Evolutionary conservation across 2,888 invertebrate genomes (phyloP), one percentile per base, ranked within the genome.

Genomic region (Sarcophaga caerulescens): DNA sequence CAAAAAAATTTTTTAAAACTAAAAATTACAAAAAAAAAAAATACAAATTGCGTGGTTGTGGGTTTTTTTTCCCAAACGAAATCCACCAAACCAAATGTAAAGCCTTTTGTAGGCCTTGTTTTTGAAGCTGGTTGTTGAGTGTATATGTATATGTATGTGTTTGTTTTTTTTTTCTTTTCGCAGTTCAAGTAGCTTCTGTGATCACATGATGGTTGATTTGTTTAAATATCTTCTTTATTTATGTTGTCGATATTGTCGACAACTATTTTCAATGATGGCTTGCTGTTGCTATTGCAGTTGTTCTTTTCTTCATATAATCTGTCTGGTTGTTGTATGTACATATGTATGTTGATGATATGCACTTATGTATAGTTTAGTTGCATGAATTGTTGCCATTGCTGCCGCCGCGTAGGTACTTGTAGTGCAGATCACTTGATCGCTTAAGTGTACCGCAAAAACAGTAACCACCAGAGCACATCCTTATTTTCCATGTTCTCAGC

Each of bases 161-260:
- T n/a, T n/a, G n/a, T n/a, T n/a, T n/a, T n/a, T n/a, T n/a, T n/a
- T n/a, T n/a, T n/a, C n/a, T n/a, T 11, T n/a, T 45, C 69, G 19
- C 12, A 69, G 23, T 70, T 81, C 78, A 84, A 86, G 78, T 84
- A 86, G 86, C 86, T 81, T 81, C 81, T 86, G 84, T 86, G 86
- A 81, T 84, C 86, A 69, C 69, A 78, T 70, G 86, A 78, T 70
- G 86, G 57, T 71, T 84, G 86, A 86, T 84, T 81, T 86, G 81
- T 81, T 84, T 84, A 86, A 35, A 86, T 86, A 86, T 81, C 86
- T 86, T 86, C 86, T 84, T 86, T 86, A 84, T 86, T 86, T 86
- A 84, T 86, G 84, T 86, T 86, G 86, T 86, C 86, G 84, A 86
- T 84, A 81, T 81, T 84, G 84, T 86, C 86, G 86, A 84, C 86